These are phyloP conservation scores for Oscheius sp. DNA, from an alignment of 2,888 invertebrate genomes.

Conservation along the genomic window DNA sequence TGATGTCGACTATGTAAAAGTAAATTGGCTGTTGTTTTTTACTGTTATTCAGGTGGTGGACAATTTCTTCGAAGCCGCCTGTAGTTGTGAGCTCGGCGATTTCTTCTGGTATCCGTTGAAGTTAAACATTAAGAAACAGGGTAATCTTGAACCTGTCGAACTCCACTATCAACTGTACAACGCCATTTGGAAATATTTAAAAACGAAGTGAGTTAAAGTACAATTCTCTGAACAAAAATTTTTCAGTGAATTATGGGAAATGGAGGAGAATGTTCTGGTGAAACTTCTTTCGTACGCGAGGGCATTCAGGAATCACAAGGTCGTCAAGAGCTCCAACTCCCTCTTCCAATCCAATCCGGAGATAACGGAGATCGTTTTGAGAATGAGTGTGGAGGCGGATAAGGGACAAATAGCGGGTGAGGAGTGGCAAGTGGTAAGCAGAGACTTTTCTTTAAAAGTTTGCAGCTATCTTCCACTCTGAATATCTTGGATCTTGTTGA, in stretches of 20 bases:
- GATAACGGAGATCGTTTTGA: constrained; percentile 23
- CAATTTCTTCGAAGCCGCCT: constrained; percentile 52
- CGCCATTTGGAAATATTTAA: constrained; percentile 42
- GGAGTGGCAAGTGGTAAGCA: background rate
- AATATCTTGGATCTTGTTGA: constrained; percentile 33
- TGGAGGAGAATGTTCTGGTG: constrained; percentile 29
- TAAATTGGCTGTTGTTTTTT: background rate
- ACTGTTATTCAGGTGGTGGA: too few relatives aligned
- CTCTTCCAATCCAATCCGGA: constrained; percentile 37
- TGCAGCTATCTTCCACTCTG: constrained; percentile 19
- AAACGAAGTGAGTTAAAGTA: background rate
- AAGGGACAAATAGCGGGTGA: background rate
- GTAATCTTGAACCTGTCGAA: constrained; percentile 55
- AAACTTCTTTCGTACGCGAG: constrained; percentile 33
- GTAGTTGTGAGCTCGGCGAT: constrained; percentile 49
- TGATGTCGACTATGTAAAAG: constrained; percentile 37
- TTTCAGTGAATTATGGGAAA: too few relatives aligned
- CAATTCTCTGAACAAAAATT: too few relatives aligned
- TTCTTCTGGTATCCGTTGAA: constrained; percentile 49
- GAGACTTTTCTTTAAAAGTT: background rate
- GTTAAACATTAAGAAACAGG: constrained; percentile 46
- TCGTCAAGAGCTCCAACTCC: constrained; percentile 36
- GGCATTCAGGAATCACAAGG: constrained; percentile 27
- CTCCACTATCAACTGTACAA: constrained; percentile 54
- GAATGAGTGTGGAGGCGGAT: constrained; percentile 1